Base-by-base conservation (phyloP, 2,113 vertebrate genomes). In the Oxyura jamaicensis region DNA sequence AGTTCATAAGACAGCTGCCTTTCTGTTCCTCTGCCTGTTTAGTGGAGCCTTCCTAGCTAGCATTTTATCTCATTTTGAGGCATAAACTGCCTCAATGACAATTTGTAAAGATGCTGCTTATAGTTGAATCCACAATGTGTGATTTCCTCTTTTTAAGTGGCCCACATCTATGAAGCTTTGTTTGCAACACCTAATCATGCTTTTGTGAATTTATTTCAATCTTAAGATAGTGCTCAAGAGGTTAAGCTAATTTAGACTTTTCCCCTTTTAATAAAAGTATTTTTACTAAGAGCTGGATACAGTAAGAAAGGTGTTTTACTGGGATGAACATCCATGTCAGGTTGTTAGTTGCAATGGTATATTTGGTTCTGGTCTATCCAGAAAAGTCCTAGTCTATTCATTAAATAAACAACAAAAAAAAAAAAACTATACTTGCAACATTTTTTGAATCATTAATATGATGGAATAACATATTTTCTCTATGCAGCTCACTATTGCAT, bases 391-490 rank as follows among this genome's bases (percentile, higher is more conserved):
- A 16, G 12, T 25, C 36, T 65, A 9, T 39, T 53, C 36, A 41
- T 53, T 21, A 33, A 74, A 15, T 21, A 36, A 65, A 58, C 6
- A 29, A 82, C 85, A 17, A 44, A 2, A 6, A 82, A 88, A 17
- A 44, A 2, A 6, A 52, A 59, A 20, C 29, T 42, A 22, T 19
- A 42, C 8, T 29, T 68, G 22, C 3, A 33, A 5, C 6, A 56
- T 39, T 81, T 66, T 35, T 19, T 52, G 9, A 21, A 13, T 74
- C 16, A 19, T 46, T 73, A 36, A 41, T 78, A 16, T 52, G 33
- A 8, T 86, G 12, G 8, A 80, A 53, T 23, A 53, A 0, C 0
- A 2, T 55, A 10, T 81, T 71, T 26, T 66, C 12, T 5, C 14
- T 65, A 2, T 33, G 26, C 17, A 62, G 17, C 6, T 79, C 5